Evolutionary conservation across 2,113 vertebrate species (phyloP), one percentile per base, ranked within the genome.

Genomic region (Erythrolamprus reginae): DNA sequence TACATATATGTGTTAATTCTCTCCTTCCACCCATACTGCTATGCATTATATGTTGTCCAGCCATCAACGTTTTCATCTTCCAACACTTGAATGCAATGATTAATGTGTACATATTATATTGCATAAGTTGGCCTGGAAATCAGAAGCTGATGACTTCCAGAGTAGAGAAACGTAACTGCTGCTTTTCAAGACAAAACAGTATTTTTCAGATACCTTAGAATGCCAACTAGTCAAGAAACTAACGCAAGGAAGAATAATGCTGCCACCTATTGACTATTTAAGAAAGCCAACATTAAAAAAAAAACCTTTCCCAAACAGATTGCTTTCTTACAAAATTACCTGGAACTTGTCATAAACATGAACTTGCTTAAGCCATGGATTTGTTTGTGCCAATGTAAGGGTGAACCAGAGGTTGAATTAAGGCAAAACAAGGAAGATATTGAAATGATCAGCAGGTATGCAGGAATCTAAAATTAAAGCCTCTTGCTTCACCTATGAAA

Each of bases 231-330:
- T 9, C 5, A 84, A 87, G 47, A 82, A 84, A 89, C 17, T 1
- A 89, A 55, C 0, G 3, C 53, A 91, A 47, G 45, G 28, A 96
- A 96, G 95, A 93, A 90, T 94, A 95, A 95, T 58, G 93, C 94
- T 96, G 93, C 96, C 96, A 95, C 86, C 96, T 96, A 96, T 93
- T 50, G 96, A 95, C 48, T 9, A 91, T 89, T 0, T 6, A 42
- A 48, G 61, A 82, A 83, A 88, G 93, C 10, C 56, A 91, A 53
- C 48, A n/a, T 89, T 28, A 10, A 26, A 58, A 26, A 33, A 93
- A 21, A 50, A 65, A 55, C 1, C 28, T 45, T 93, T 88, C 53
- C 84, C 92, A 93, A 90, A 42, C 77, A 88, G 52, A 84, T 51
- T 55, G 24, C 45, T 88, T 88, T 58, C 77, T 88, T 61, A 52